Base-by-base conservation (phyloP, 2,113 vertebrate genomes). In the Pedetes capensis region DNA sequence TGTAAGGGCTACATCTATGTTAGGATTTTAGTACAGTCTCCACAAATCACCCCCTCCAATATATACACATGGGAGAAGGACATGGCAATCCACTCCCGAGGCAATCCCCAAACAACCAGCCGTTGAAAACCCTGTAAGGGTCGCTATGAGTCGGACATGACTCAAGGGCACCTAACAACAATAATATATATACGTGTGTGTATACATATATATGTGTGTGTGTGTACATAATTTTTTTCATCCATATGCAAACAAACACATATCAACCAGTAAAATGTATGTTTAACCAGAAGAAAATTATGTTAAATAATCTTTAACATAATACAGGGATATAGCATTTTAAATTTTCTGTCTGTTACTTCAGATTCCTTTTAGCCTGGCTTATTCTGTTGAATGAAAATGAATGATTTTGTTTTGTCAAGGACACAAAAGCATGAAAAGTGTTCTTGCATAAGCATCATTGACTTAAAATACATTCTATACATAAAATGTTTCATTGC, bases 1-100 rank as follows among this genome's bases (percentile, higher is more conserved):
- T 92, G 71, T 14, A 98, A 98, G 98, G 98, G 98, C 98, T 98
- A 97, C 1, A 57, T 85, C 87, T 92, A 81, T 51, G 29, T 68
- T 92, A 96, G 78, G 84, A 96, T 82, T 97, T 87, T 90, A 83
- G 63, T 95, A 86, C 16, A 74, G 1, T 37, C 87, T 71, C 93
- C 64, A 55, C 34, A 79, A 16, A n/a, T n/a, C n/a, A n/a, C n/a
- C n/a, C n/a, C n/a, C n/a, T n/a, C n/a, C n/a, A n/a, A n/a, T n/a
- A n/a, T n/a, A n/a, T n/a, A n/a, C n/a, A n/a, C n/a, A n/a, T n/a
- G n/a, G n/a, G n/a, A n/a, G n/a, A n/a, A n/a, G n/a, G n/a, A n/a
- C n/a, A n/a, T n/a, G n/a, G n/a, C n/a, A n/a, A n/a, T n/a, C n/a
- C n/a, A n/a, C n/a, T n/a, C n/a, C n/a, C n/a, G n/a, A n/a, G n/a